These are phyloP conservation scores for Malurus leucopterus DNA, from an alignment of 2,797 vertebrate genomes.

Conservation along the genomic window DNA sequence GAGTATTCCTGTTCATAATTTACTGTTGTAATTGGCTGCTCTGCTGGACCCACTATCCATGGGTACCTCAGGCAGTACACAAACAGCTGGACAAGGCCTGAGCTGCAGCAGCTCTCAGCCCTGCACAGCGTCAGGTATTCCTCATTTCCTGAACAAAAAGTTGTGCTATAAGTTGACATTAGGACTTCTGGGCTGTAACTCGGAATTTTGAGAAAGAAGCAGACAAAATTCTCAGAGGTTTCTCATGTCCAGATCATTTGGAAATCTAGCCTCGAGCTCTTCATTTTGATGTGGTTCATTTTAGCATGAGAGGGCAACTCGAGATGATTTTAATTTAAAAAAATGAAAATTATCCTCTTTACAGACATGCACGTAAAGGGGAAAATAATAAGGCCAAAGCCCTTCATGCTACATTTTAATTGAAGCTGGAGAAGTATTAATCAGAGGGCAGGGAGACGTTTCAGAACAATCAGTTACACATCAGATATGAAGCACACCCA, in stretches of 20 bases:
- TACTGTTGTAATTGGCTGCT: not conserved
- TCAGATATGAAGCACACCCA: not conserved
- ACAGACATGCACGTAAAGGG: not conserved
- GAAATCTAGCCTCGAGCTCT: not conserved
- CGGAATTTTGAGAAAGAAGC: not conserved
- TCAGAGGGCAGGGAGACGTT: constrained; percentile 39
- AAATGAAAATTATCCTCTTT: constrained; percentile 33
- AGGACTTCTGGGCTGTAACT: not conserved
- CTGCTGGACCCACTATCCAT: rapidly evolving
- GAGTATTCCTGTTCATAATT: not conserved
- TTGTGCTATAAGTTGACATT: not conserved
- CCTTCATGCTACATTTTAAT: constrained; percentile 52
- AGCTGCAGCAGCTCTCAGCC: not conserved
- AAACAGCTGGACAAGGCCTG: not conserved
- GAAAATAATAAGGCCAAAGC: constrained; percentile 43
- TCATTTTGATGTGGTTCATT: constrained; percentile 28
- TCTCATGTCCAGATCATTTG: not conserved
- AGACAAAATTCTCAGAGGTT: not conserved
- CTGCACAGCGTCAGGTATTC: not conserved
- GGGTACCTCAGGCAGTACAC: rapidly evolving
- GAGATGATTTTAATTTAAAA: constrained; percentile 40
- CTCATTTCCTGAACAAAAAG: not conserved
- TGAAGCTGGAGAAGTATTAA: constrained; percentile 42
- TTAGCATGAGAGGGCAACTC: constrained; percentile 44
- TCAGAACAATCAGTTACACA: constrained; percentile 31